A percentile compares a stretch with the other conserved stretches of the same genome.
phyloP scores from a whole-genome alignment of 2,888 invertebrate genomes.

The Mycalesis mineus region DNA sequence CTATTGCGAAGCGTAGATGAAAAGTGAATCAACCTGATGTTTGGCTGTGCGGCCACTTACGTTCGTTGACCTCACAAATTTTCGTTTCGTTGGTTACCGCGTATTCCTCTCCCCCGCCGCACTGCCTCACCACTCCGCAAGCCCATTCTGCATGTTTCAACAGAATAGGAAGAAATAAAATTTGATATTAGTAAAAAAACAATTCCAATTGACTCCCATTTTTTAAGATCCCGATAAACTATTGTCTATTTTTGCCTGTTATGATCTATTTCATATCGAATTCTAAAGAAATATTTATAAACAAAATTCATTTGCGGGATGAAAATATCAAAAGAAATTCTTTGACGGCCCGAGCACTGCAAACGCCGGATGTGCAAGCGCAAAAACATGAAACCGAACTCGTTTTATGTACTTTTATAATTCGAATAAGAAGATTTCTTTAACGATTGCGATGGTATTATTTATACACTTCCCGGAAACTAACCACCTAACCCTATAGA shows the following conservation, averaged over 20 bases:
- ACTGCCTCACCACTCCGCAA: conserved; percentile 33
- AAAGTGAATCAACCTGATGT: conserved; percentile 77
- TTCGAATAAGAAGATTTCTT: conserved; percentile 31
- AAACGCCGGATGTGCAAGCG: conserved; percentile 35
- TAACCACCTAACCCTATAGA: conserved; percentile 17
- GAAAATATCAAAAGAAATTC: conserved; percentile 30
- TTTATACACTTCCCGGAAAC: conserved; percentile 33
- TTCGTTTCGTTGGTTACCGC: conserved; percentile 72
- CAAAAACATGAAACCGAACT: conserved; percentile 44
- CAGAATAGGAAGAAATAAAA: conserved; percentile 45
- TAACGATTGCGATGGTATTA: conserved; percentile 29
- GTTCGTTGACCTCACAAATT: conserved; percentile 77
- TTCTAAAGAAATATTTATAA: background rate
- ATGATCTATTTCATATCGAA: conserved; percentile 15
- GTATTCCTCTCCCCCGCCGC: conserved; percentile 43
- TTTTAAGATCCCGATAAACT: background rate
- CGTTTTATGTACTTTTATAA: conserved; percentile 36
- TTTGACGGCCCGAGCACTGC: conserved; percentile 26
- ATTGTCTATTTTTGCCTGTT: conserved; percentile 4
- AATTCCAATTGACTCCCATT: conserved; percentile 5
- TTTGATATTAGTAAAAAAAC: conserved; percentile 1
- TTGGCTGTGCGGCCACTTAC: conserved; percentile 70
- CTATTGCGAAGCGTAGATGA: conserved; percentile 67
- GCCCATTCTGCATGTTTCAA: conserved; percentile 50
- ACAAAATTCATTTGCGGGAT: conserved; percentile 14